These are phyloP conservation scores for Meriones psammophilus DNA, from an alignment of 2,797 vertebrate genomes.

Conservation along the genomic window DNA sequence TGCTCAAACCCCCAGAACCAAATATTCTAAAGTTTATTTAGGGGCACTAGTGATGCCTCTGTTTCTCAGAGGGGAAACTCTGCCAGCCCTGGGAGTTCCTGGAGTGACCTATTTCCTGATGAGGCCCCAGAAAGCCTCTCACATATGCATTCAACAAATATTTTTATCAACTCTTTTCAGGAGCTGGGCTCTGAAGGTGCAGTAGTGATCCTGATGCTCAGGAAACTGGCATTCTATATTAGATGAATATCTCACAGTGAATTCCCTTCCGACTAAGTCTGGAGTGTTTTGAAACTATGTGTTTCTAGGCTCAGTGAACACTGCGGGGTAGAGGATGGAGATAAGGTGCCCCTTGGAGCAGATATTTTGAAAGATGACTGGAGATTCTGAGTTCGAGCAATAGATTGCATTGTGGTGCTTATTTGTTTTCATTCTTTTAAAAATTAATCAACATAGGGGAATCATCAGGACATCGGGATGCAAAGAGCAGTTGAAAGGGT, in stretches of 20 bases:
- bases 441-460: conserved; percentile 39
- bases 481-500: neutral
- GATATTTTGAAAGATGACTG: conserved; percentile 34
- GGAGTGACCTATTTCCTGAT: neutral
- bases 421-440: neutral
- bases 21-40: neutral
- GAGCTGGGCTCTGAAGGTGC: neutral
- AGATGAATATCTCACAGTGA: neutral
- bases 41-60: neutral
- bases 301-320: neutral
- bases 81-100: neutral
- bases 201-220: neutral
- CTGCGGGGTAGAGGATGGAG: neutral
- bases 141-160: neutral
- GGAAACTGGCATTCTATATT: neutral
- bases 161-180: neutral
- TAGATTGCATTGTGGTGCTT: too few relatives aligned
- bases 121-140: neutral
- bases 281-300: neutral
- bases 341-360: neutral
- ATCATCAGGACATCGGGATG: neutral
- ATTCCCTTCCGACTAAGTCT: neutral
- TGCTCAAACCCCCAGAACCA: neutral
- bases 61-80: neutral
- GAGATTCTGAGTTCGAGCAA: neutral